Evolutionary conservation across 2,113 vertebrate genomes (phyloP), one percentile per base, ranked within the genome.

Genomic region (Clarias macrocephalus): DNA sequence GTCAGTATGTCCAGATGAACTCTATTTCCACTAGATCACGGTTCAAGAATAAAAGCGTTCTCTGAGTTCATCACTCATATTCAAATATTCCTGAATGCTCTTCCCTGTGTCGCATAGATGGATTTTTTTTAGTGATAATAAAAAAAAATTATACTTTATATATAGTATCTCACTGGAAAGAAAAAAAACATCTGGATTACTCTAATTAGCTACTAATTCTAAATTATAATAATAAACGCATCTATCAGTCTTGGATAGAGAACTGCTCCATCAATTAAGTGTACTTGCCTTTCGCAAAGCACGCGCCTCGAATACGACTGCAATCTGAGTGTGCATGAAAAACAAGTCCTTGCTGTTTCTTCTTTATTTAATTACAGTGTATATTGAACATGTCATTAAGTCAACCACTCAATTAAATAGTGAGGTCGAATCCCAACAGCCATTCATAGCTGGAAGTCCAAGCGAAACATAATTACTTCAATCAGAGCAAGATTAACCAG

Each of bases 51-150:
- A 56, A 37, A 72, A 62, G 13, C 57, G 65, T 87, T 80, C 70
- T 48, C 79, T 85, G 33, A 68, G 85, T 68, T 57, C 48, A 70
- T 33, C 3, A 8, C 56, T 80, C 4, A 13, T 89, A 83, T 88
- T 83, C 59, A 88, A 83, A 88, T 86, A 10, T 80, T 62, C 12
- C n/a, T 76, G 79, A 25, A 52, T 8, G 15, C 16, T 57, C 42
- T 87, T 23, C 23, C 0, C 19, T 52, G 25, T 48, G 18, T 12
- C 48, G 56, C 12, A 12, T 0, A 16, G 7, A 21, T n/a, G n/a
- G 1, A 21, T 5, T 30, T 85, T 66, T 33, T 66, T 79, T 79
- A 79, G 19, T n/a, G n/a, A n/a, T n/a, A n/a, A n/a, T n/a, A n/a
- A n/a, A n/a, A n/a, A n/a, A n/a, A n/a, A n/a, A n/a, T n/a, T n/a